These are phyloP conservation scores for Cartodere bifasciata DNA, from an alignment of 2,888 invertebrate genomes.

Conservation along the genomic window DNA sequence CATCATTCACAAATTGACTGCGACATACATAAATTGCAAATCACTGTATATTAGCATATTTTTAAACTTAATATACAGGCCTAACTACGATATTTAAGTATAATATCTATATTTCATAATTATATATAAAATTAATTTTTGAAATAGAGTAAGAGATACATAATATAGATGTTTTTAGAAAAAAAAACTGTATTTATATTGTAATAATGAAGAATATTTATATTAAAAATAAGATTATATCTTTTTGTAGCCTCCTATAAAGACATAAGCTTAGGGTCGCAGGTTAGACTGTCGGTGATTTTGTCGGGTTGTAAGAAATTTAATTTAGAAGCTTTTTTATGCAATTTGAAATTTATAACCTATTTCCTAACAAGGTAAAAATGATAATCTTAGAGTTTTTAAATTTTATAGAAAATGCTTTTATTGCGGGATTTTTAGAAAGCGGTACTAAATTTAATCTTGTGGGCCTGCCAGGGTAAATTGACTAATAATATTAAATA, in stretches of 20 bases:
- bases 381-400: too few relatives aligned
- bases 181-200: constrained; percentile 35
- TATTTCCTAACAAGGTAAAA: too few relatives aligned
- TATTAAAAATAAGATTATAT: constrained; percentile 30
- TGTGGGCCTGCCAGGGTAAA: too few relatives aligned
- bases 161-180: constrained; percentile 36
- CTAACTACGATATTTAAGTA: constrained; percentile 37
- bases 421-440: too few relatives aligned
- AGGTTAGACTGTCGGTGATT: constrained; percentile 31
- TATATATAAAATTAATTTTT: constrained; percentile 35
- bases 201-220: constrained; percentile 31
- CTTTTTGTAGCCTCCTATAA: constrained; percentile 37
- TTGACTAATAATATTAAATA: too few relatives aligned
- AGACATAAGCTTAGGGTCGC: constrained; percentile 35
- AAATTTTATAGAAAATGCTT: too few relatives aligned
- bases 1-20: constrained; percentile 31
- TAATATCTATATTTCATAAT: constrained; percentile 37
- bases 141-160: constrained; percentile 30
- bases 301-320: constrained; percentile 21
- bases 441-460: too few relatives aligned
- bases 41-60: constrained; percentile 39
- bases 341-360: too few relatives aligned
- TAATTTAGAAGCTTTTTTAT: too few relatives aligned
- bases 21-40: constrained; percentile 29
- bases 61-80: constrained; percentile 39